Percentiles rank a stretch among this genome's conserved stretches.
Evolutionary conservation across 1,140 invertebrate species (phyloP).

Genomic region (Cherax destructor): DNA sequence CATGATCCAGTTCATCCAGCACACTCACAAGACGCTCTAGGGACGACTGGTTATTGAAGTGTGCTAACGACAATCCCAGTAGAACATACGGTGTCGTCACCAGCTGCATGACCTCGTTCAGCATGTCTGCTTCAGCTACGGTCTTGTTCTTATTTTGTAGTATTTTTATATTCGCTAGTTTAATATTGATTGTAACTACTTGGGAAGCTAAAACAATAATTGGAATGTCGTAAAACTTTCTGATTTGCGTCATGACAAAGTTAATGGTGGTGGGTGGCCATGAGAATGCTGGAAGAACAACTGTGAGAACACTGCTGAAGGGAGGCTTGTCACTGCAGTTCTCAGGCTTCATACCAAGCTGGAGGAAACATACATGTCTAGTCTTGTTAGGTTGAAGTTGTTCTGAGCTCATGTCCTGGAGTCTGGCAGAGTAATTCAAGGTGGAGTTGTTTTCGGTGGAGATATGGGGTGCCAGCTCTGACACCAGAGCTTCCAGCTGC

Average conservation of each 20-base stretch:
- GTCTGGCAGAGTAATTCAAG: neutral
- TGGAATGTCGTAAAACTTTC: neutral
- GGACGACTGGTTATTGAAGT: slow-evolving; percentile 40
- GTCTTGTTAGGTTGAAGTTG: neutral
- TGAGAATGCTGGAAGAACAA: neutral
- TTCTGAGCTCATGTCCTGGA: neutral
- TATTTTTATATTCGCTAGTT: neutral
- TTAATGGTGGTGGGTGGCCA: neutral
- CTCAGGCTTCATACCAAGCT: slow-evolving; percentile 22
- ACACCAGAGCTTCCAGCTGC: neutral
- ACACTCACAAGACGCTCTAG: slow-evolving; percentile 19
- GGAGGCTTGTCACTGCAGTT: neutral
- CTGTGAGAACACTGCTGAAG: slow-evolving; percentile 20
- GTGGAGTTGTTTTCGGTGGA: neutral
- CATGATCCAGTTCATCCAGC: slow-evolving; percentile 19
- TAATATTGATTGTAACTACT: neutral
- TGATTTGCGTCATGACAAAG: slow-evolving; percentile 10
- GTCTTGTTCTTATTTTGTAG: neutral
- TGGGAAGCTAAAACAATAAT: neutral
- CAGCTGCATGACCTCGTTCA: neutral
- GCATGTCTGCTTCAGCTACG: neutral
- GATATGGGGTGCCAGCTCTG: neutral
- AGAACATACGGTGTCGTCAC: slow-evolving; percentile 5
- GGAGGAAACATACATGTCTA: neutral
- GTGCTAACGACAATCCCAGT: neutral